phyloP scores from a whole-genome alignment of 2,888 invertebrate species.

The Coelopa pilipes region DNA sequence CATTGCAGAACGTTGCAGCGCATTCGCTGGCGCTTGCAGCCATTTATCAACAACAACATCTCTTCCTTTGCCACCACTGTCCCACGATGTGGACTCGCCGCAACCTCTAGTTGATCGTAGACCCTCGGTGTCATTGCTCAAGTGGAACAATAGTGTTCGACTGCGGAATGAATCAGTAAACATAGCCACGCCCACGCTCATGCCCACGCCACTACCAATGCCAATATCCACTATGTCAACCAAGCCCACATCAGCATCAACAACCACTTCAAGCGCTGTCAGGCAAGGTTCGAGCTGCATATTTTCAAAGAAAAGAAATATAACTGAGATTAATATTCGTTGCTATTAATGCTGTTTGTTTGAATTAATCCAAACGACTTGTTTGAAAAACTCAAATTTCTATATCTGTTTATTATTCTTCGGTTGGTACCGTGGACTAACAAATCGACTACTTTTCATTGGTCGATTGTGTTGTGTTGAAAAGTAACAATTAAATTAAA shows the following conservation, averaged over 20 bases:
- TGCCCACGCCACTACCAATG: slow-evolving; percentile 23
- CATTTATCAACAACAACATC: slow-evolving; percentile 63
- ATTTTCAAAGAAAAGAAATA: slow-evolving; percentile 6
- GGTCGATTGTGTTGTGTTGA: background rate
- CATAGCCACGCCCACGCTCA: slow-evolving; percentile 39
- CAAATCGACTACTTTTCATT: too few relatives aligned
- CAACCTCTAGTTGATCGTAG: slow-evolving; percentile 78
- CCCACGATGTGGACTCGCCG: slow-evolving; percentile 76
- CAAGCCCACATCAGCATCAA: slow-evolving; percentile 32
- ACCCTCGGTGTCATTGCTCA: slow-evolving; percentile 73
- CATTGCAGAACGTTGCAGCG: slow-evolving; percentile 79
- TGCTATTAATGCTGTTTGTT: background rate
- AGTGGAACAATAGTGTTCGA: slow-evolving; percentile 64
- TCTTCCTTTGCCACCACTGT: slow-evolving; percentile 70
- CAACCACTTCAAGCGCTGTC: slow-evolving; percentile 63
- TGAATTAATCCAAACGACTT: slow-evolving; percentile 4
- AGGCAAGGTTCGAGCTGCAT: slow-evolving; percentile 69
- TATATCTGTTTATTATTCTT: slow-evolving; percentile 21
- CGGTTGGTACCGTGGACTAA: background rate
- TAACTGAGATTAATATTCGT: too few relatives aligned
- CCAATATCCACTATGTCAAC: slow-evolving; percentile 12
- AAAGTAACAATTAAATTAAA: slow-evolving; percentile 1
- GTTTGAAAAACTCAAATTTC: slow-evolving; percentile 6
- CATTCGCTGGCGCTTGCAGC: slow-evolving; percentile 69
- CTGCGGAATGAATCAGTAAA: slow-evolving; percentile 30